These are phyloP conservation scores for Callitettix versicolor DNA, from an alignment of 1,140 invertebrate species.

Conservation along the genomic window DNA sequence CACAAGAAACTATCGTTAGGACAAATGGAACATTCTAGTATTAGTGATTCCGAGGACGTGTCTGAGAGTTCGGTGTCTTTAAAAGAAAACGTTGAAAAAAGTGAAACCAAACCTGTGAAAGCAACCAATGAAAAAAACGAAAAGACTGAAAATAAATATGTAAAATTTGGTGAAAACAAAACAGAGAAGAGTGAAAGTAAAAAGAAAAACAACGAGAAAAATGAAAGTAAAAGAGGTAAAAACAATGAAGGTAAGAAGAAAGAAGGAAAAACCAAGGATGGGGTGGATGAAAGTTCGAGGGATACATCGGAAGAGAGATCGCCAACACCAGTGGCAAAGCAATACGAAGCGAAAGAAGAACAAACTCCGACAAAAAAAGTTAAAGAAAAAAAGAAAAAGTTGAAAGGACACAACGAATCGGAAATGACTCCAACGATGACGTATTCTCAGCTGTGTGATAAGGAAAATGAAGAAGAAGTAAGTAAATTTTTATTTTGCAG, in stretches of 20 bases:
- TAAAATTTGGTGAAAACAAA: background rate
- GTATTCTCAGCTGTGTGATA: background rate
- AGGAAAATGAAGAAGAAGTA: background rate
- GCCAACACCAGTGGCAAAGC: too few species aligned
- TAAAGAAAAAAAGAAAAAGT: too few species aligned
- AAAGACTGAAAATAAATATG: too few species aligned
- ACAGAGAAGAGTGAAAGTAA: background rate
- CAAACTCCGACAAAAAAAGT: too few species aligned
- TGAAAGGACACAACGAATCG: too few species aligned
- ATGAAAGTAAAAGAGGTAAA: background rate
- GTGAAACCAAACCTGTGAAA: too few species aligned
- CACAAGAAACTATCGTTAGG: conserved; percentile 26
- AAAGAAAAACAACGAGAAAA: conserved; percentile 9
- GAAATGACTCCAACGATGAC: too few species aligned
- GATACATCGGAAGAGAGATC: too few species aligned
- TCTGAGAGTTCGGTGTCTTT: conserved; percentile 1
- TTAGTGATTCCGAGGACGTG: conserved; percentile 45
- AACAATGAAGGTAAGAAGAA: background rate
- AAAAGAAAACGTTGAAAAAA: background rate
- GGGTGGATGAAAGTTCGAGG: too few species aligned
- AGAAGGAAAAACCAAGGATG: too few species aligned
- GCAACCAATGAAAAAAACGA: background rate
- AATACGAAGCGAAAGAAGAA: too few species aligned
- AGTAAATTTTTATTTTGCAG: background rate
- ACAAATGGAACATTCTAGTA: conserved; percentile 40